Evolutionary conservation across 2,888 invertebrate genomes (phyloP).

Genomic region (Didymodactylos carnosus): DNA sequence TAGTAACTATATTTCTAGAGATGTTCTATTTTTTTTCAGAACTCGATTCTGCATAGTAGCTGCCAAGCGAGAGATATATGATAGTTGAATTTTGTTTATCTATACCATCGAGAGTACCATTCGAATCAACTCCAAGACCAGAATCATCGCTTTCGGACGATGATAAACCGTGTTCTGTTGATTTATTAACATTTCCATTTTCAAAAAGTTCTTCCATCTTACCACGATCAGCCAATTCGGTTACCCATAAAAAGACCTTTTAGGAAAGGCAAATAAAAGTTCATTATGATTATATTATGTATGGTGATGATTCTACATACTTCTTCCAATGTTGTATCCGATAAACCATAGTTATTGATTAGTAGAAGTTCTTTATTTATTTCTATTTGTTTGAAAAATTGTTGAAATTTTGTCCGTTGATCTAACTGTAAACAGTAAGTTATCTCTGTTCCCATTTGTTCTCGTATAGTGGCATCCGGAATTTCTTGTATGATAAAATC

Average conservation of each 20-base stretch:
- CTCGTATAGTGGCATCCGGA: constrained; percentile 32
- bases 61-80: too few species aligned
- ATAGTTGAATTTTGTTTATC: background rate
- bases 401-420: constrained; percentile 20
- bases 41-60: too few species aligned
- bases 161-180: background rate
- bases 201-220: background rate
- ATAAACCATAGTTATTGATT: constrained; percentile 41
- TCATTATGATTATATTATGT: background rate
- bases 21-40: background rate
- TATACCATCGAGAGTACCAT: background rate
- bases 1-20: too few species aligned
- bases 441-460: constrained; percentile 37
- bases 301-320: constrained; percentile 24
- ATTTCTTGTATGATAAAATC: constrained; percentile 28
- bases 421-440: constrained; percentile 30
- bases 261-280: background rate
- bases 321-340: constrained; percentile 45
- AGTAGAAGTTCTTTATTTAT: constrained; percentile 27
- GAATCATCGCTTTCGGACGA: background rate
- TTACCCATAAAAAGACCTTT: constrained; percentile 27
- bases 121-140: background rate
- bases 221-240: constrained; percentile 20
- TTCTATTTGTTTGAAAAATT: constrained; percentile 34
- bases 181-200: background rate